Base-by-base conservation (phyloP, 1,140 invertebrate species). In the Ephestia elutella region DNA sequence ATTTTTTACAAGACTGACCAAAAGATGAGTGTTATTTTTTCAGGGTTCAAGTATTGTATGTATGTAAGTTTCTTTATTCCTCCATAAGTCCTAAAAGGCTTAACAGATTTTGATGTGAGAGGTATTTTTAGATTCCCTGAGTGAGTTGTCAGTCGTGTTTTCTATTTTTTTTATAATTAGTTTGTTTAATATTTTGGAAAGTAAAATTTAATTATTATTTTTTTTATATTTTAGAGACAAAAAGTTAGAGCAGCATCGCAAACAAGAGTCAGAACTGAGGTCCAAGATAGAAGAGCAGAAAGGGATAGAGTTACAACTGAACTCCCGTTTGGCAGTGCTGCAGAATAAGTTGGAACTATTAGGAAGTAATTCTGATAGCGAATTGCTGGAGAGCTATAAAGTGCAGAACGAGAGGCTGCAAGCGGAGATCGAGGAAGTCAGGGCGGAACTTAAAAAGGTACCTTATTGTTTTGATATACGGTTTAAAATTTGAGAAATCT, bases 171-270 rank as follows among this genome's bases (percentile, higher is more conserved):
- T 25, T 3, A 25, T 25, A 25, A 3, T 7, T 25, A 25, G 2
- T 2, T 7, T 25, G 21, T 25, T 3, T 25, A 3, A 25, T n/a
- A 25, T 25, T 25, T 25, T 25, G 7, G 21, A 25, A 25, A 3
- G 2, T 25, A 25, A 3, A 25, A 3, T 25, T 25, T 2, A 3
- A 25, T 3, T 7, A 25, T 3, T 25, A 44, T 17, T 44, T 56
- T n/a, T n/a, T n/a, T n/a, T n/a, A n/a, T n/a, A n/a, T n/a, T n/a
- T 49, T 55, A 87, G 85, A 5, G 85, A 87, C 30, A 82, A 83
- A 65, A 79, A 75, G 51, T 25, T 86, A 32, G 80, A 88, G 54
- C 80, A 79, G 11, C 72, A 83, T 58, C 68, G 81, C 5, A 85
- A 82, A 55, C 72, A 75, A 68, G 83, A 87, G 59, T 71, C 75